Evolutionary conservation across 2,113 vertebrate species (phyloP).

Genomic region (Leptodactylus fuscus): DNA sequence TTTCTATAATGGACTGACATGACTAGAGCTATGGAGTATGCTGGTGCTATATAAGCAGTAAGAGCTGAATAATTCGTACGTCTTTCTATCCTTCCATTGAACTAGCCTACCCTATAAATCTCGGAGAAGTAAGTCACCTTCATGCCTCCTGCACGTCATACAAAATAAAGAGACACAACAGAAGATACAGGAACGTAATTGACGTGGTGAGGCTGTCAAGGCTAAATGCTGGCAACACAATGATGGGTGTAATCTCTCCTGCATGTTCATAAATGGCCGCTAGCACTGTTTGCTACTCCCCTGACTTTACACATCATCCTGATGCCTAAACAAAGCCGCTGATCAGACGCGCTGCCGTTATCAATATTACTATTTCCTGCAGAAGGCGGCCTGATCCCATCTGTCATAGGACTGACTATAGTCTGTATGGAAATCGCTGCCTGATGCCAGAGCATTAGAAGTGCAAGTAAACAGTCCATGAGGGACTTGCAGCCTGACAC

Average conservation of each 20-base stretch:
- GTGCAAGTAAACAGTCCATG: not conserved
- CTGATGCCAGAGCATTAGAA: not conserved
- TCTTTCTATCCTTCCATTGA: no score
- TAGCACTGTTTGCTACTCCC: not conserved
- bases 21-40: not conserved
- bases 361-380: not conserved
- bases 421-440: not conserved
- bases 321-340: not conserved
- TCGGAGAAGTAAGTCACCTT: slow-evolving; percentile 16
- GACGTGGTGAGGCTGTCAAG: not conserved
- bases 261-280: not conserved
- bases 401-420: not conserved
- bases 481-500: not conserved
- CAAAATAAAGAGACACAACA: no score
- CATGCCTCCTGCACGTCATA: slow-evolving; percentile 13
- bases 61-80: not conserved
- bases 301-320: not conserved
- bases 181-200: not conserved
- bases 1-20: no score
- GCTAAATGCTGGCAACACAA: slow-evolving; percentile 6
- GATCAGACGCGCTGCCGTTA: slow-evolving; percentile 1
- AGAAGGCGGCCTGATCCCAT: not conserved
- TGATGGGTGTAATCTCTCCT: not conserved
- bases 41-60: not conserved
- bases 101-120: slow-evolving; percentile 26